phyloP scores from a whole-genome alignment of 2,888 invertebrate genomes.

The Lissocephala sabroskyi region DNA sequence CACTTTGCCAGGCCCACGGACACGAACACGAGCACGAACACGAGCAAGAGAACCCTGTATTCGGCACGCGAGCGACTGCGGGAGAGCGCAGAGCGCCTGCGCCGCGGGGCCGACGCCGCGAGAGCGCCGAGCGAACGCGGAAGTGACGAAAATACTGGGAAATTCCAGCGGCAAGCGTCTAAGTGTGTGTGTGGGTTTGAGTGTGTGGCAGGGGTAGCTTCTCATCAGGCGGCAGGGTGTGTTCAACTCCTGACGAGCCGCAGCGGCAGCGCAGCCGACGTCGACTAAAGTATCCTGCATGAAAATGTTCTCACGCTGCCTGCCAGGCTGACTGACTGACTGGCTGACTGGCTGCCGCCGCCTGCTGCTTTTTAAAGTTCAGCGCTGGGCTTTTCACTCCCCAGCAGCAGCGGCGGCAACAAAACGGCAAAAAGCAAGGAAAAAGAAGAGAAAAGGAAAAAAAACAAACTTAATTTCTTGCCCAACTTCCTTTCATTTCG shows the following conservation, averaged over 20 bases:
- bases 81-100: constrained; percentile 34
- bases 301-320: constrained; percentile 63
- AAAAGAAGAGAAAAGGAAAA: constrained; percentile 3
- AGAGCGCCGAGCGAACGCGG: constrained; percentile 25
- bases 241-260: constrained; percentile 61
- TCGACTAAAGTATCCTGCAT: constrained; percentile 50
- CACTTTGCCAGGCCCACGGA: constrained; percentile 31
- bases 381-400: constrained; percentile 32
- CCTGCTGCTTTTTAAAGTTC: constrained; percentile 29
- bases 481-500: constrained; percentile 44
- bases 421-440: no score
- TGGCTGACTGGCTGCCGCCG: constrained; percentile 4
- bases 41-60: constrained; percentile 43
- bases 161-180: constrained; percentile 43
- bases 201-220: constrained; percentile 36
- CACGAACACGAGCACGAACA: constrained; percentile 15
- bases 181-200: constrained; percentile 10
- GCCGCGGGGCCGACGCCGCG: constrained; percentile 12
- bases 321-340: constrained; percentile 11
- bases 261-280: constrained; percentile 19
- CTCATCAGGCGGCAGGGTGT: constrained; percentile 66
- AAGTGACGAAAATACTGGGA: constrained; percentile 51
- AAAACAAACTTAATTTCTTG: constrained; percentile 40
- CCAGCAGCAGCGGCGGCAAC: background rate
- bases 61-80: constrained; percentile 14